Evolutionary conservation across 2,888 invertebrate species (phyloP).

Genomic region (Scotopteryx bipunctaria): DNA sequence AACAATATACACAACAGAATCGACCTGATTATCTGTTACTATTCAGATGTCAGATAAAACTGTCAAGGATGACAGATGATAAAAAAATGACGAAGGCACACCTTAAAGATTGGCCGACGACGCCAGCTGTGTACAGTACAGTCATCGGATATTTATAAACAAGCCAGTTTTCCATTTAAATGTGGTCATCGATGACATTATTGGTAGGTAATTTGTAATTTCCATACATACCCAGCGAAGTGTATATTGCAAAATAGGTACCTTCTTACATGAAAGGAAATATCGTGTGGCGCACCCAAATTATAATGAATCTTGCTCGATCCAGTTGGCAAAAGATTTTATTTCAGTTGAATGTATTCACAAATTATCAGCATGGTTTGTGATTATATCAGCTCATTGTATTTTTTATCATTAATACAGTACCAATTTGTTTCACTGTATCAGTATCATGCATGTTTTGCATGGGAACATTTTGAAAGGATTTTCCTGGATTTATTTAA

Average conservation of each 20-base stretch:
- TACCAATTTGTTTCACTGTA: not conserved
- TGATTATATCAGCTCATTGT: not conserved
- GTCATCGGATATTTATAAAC: conserved; percentile 54
- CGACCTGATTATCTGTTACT: conserved; percentile 6
- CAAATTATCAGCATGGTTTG: no score
- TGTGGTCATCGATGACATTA: conserved; percentile 14
- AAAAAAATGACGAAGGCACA: conserved; percentile 42
- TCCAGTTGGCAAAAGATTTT: no score
- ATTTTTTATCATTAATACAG: not conserved
- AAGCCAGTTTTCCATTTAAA: conserved; percentile 46
- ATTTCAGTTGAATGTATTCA: no score
- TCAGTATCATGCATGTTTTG: conserved; percentile 3
- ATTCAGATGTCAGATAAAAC: conserved; percentile 32
- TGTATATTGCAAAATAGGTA: no score
- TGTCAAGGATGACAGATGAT: conserved; percentile 45
- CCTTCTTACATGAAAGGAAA: no score
- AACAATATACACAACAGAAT: no score
- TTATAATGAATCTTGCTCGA: no score
- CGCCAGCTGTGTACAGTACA: conserved; percentile 41
- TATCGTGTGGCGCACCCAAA: no score
- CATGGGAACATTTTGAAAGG: no score
- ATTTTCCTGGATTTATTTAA: not conserved
- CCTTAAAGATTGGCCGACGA: conserved; percentile 53
- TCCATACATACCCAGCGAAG: no score
- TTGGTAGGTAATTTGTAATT: conserved; percentile 8